A percentile compares a stretch with the other conserved stretches of the same genome.
These are phyloP conservation scores for Palythoa heliodiscus DNA, from an alignment of 92 coral and sea anemone species.

Conservation along the genomic window DNA sequence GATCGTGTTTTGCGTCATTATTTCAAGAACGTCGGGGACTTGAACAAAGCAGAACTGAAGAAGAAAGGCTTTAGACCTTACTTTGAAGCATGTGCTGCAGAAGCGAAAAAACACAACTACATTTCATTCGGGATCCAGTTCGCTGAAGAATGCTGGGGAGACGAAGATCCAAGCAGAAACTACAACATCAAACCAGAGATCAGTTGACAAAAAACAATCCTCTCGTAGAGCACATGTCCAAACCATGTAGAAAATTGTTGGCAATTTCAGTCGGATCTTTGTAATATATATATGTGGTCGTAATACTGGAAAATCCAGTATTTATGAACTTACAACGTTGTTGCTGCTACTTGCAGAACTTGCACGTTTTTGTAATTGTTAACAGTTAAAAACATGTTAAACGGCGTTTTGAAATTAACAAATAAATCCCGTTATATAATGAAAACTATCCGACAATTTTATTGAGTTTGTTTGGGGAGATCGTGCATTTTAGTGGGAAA, in stretches of 20 bases:
- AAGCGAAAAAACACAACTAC: slow-evolving; percentile 9
- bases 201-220: no score
- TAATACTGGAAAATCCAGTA: no score
- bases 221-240: no score
- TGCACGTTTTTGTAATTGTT: background rate
- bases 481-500: background rate
- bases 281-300: no score
- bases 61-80: slow-evolving; percentile 14
- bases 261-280: no score
- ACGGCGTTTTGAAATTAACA: background rate
- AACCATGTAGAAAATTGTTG: no score
- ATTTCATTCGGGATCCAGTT: background rate
- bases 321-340: no score
- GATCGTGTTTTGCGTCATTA: slow-evolving; percentile 10
- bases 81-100: slow-evolving; percentile 15
- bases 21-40: background rate
- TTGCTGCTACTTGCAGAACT: background rate
- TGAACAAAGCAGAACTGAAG: slow-evolving; percentile 7
- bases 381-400: slow-evolving; percentile 1
- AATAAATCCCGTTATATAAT: background rate
- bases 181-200: no score
- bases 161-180: slow-evolving; percentile 12
- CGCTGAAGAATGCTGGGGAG: slow-evolving; percentile 18
- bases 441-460: background rate
- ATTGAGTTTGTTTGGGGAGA: background rate